A percentile compares a stretch with the other conserved stretches of the same genome.
These are phyloP conservation scores for Labroides dimidiatus DNA, from an alignment of 2,797 vertebrate species.

Conservation along the genomic window DNA sequence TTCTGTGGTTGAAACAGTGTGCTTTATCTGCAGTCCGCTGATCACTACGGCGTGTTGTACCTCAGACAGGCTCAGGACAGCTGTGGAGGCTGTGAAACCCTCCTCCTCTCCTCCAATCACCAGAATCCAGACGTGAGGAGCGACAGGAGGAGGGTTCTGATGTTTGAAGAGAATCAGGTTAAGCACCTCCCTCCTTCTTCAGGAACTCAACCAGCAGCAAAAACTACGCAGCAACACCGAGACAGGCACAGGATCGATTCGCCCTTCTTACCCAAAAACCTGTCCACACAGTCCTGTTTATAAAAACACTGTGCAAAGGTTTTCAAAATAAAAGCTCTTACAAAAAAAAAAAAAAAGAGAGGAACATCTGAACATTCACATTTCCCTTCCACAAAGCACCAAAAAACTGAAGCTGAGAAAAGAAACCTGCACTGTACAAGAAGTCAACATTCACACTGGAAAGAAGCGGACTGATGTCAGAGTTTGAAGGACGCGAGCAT, in stretches of 20 bases:
- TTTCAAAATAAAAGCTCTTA: conserved; percentile 47
- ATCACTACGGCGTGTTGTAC: conserved; percentile 43
- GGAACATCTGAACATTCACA: conserved; percentile 70
- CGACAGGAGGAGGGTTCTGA: conserved; percentile 8
- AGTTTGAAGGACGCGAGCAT: conserved; percentile 46
- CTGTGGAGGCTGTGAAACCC: conserved; percentile 4
- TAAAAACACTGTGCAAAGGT: conserved; percentile 81
- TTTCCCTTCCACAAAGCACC: conserved; percentile 55
- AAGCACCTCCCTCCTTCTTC: conserved; percentile 52
- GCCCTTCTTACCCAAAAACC: conserved; percentile 56
- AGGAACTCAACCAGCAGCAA: conserved; percentile 45
- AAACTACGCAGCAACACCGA: conserved; percentile 48
- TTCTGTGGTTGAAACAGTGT: conserved; percentile 56
- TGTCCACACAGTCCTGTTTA: conserved; percentile 60
- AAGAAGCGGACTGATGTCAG: conserved; percentile 18
- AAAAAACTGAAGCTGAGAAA: conserved; percentile 23
- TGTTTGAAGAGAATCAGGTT: conserved; percentile 30
- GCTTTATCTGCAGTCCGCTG: conserved; percentile 58
- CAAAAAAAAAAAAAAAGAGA: conserved; percentile 31
- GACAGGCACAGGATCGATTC: conserved; percentile 53
- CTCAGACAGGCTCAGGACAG: conserved; percentile 17
- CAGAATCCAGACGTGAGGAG: no score
- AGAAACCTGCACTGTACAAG: conserved; percentile 23
- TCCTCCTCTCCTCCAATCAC: conserved; percentile 30
- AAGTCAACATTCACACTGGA: conserved; percentile 38